Conservation (phyloP, 2,888 invertebrate species). For the Hylaea fasciaria region DNA sequence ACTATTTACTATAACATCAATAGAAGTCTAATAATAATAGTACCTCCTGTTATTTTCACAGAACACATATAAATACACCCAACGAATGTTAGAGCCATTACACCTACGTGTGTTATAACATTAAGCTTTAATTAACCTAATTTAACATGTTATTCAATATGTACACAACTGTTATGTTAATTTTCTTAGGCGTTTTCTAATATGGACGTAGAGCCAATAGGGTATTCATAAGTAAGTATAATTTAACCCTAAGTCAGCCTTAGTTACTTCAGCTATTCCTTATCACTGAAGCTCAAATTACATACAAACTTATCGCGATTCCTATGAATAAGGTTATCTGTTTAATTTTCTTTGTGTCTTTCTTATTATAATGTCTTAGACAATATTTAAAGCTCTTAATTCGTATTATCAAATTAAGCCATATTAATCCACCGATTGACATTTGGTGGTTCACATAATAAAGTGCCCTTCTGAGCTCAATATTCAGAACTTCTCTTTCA, state of each 20-base stretch:
- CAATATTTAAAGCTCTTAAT: too few relatives aligned
- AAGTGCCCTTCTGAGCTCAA: too few relatives aligned
- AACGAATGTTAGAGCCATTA: conserved; percentile 4
- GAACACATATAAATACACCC: conserved; percentile 2
- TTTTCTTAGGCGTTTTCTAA: conserved; percentile 29
- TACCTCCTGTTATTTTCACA: conserved; percentile 1
- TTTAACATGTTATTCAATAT: conserved; percentile 9
- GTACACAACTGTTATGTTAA: conserved; percentile 27
- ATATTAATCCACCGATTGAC: too few relatives aligned
- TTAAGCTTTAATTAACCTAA: conserved; percentile 15
- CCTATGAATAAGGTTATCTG: not conserved
- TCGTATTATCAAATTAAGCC: too few relatives aligned
- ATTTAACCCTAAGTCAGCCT: not conserved
- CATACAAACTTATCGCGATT: not conserved
- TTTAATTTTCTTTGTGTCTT: too few relatives aligned
- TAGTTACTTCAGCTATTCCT: not conserved
- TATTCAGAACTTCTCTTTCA: too few relatives aligned
- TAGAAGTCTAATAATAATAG: conserved; percentile 9
- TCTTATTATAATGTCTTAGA: too few relatives aligned
- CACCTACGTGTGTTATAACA: conserved; percentile 1
- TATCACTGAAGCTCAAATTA: not conserved
- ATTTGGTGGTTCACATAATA: too few relatives aligned
- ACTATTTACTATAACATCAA: conserved; percentile 10
- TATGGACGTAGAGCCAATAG: conserved; percentile 10
- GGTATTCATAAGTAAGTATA: too few relatives aligned